These are phyloP conservation scores for Noctua janthina DNA, from an alignment of 2,888 invertebrate species.

Conservation along the genomic window DNA sequence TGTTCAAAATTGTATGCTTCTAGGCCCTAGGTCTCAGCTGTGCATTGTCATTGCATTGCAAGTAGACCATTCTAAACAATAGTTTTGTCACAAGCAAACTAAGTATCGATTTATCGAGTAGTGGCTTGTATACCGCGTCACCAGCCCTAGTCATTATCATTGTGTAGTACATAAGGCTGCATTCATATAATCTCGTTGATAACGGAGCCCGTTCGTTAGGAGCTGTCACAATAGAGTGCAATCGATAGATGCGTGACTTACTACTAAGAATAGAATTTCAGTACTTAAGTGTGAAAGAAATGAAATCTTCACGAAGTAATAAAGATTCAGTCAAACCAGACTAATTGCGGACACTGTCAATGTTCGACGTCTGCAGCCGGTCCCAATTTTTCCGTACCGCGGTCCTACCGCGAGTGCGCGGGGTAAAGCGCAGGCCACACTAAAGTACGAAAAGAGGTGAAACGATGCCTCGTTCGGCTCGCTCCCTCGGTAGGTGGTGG, in stretches of 20 bases:
- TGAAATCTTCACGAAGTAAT: background rate
- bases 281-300: background rate
- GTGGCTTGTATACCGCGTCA: background rate
- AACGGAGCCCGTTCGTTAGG: constrained; percentile 10
- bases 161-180: constrained; percentile 24
- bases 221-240: constrained; percentile 1
- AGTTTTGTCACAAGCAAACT: background rate
- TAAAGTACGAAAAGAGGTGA: too few species aligned
- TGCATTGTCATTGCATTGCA: background rate
- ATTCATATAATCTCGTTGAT: constrained; percentile 30
- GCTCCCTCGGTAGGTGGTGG: too few species aligned
- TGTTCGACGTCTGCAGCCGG: background rate
- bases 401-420: too few species aligned
- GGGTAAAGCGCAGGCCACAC: too few species aligned
- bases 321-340: background rate
- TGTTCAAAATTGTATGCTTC: background rate
- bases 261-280: background rate
- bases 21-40: background rate
- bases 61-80: background rate
- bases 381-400: too few species aligned
- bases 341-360: background rate
- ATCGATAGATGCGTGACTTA: background rate
- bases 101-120: background rate
- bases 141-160: constrained; percentile 11
- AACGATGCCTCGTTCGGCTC: too few species aligned